phyloP scores from a whole-genome alignment of 2,797 vertebrate genomes.

The Xenopus petersii region DNA sequence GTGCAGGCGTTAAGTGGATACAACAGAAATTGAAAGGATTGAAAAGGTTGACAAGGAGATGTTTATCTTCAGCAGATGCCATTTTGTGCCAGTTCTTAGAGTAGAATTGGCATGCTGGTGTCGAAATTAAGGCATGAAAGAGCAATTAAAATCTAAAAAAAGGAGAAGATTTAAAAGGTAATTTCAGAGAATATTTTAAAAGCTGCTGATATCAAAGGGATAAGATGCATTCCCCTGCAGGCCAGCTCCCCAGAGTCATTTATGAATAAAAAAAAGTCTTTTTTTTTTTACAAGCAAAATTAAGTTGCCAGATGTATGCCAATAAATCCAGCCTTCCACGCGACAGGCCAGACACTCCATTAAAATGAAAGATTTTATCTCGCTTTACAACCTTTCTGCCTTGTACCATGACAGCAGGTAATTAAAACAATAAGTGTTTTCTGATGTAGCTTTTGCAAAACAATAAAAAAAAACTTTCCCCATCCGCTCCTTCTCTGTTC shows the following conservation, averaged over 20 bases:
- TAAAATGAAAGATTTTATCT: constrained; percentile 69
- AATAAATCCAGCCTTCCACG: constrained; percentile 59
- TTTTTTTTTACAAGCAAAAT: constrained; percentile 49
- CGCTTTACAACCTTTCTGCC: constrained; percentile 61
- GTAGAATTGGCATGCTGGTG: constrained; percentile 46
- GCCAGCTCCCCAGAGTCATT: constrained; percentile 48
- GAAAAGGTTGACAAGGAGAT: constrained; percentile 45
- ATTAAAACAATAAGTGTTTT: constrained; percentile 74
- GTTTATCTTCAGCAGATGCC: constrained; percentile 47
- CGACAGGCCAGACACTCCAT: constrained; percentile 63
- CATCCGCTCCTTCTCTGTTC: background rate
- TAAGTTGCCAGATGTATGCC: constrained; percentile 61
- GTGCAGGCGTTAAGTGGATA: constrained; percentile 31
- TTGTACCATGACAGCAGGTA: constrained; percentile 66
- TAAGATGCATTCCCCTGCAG: constrained; percentile 48
- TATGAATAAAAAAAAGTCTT: constrained; percentile 47
- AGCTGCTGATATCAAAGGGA: constrained; percentile 50
- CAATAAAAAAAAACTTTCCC: constrained; percentile 52
- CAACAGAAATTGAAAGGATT: constrained; percentile 35
- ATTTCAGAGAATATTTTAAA: constrained; percentile 50
- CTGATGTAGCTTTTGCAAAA: constrained; percentile 65
- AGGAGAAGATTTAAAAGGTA: constrained; percentile 49
- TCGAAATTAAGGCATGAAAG: constrained; percentile 49
- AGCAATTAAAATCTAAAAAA: constrained; percentile 50
- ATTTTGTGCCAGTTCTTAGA: constrained; percentile 46